Percentiles rank a stretch among this genome's conserved stretches.
Conservation (phyloP, 2,113 vertebrate genomes). For the Rhinogobius similis region DNA sequence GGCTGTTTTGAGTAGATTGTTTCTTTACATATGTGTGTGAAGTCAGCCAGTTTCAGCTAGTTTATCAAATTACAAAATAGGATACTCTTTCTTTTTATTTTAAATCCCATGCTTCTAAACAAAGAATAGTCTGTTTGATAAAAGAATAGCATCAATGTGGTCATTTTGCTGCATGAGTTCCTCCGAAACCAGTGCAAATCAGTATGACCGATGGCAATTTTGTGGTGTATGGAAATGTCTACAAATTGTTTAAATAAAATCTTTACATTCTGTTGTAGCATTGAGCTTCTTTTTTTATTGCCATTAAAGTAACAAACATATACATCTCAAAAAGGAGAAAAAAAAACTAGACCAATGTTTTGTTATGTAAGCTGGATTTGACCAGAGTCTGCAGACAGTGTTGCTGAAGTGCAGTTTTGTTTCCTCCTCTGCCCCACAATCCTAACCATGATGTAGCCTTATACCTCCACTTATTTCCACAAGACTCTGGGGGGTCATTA, state of each 20-base stretch:
- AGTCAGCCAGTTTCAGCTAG: constrained; percentile 29
- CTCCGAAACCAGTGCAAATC: constrained; percentile 20
- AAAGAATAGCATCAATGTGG: constrained; percentile 18
- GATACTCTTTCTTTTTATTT: background rate
- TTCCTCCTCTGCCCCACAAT: constrained; percentile 18
- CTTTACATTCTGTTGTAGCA: constrained; percentile 30
- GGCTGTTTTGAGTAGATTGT: constrained; percentile 19
- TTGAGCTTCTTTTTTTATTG: background rate
- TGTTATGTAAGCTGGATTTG: constrained; percentile 18
- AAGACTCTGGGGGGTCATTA: too few species aligned
- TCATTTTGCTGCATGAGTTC: constrained; percentile 39
- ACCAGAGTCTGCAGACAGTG: constrained; percentile 30
- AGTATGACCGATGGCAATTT: constrained; percentile 23
- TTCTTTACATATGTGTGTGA: constrained; percentile 24
- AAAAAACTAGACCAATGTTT: background rate
- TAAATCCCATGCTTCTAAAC: constrained; percentile 1
- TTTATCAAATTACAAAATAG: constrained; percentile 24
- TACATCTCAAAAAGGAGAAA: background rate
- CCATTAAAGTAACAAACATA: background rate
- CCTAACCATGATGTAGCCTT: background rate
- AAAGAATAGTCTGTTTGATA: constrained; percentile 17
- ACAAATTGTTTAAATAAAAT: constrained; percentile 50
- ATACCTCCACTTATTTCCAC: background rate
- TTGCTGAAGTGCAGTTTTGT: constrained; percentile 50
- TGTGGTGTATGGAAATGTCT: constrained; percentile 36